Evolutionary conservation across 1,140 invertebrate genomes (phyloP).

Genomic region (Coelopa frigida): DNA sequence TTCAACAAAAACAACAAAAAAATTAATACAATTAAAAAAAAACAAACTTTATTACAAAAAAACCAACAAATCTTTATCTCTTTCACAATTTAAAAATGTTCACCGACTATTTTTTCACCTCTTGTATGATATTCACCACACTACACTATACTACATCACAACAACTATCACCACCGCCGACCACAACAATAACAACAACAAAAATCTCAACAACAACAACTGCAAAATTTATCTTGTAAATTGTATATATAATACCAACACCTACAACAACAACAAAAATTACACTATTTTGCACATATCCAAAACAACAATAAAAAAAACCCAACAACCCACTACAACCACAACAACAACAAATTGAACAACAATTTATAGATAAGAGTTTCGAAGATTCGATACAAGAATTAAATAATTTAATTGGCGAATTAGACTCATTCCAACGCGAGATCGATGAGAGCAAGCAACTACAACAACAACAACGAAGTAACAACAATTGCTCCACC

Average conservation of each 20-base stretch:
- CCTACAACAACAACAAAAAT: too few relatives aligned
- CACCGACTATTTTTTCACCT: too few relatives aligned
- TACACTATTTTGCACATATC: not conserved
- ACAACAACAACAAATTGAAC: slow-evolving; percentile 1
- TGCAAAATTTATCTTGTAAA: too few relatives aligned
- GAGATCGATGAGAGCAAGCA: slow-evolving; percentile 43
- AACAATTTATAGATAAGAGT: slow-evolving; percentile 35
- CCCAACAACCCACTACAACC: not conserved
- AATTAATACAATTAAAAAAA: too few relatives aligned
- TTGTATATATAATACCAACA: slow-evolving; percentile 17
- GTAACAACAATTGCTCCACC: slow-evolving; percentile 10
- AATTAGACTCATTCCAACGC: slow-evolving; percentile 45
- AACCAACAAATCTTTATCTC: too few relatives aligned
- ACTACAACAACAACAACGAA: slow-evolving; percentile 12
- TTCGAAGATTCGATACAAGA: slow-evolving; percentile 46
- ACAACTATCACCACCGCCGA: too few relatives aligned
- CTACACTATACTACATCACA: too few relatives aligned
- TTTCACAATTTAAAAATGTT: too few relatives aligned
- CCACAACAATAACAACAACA: too few relatives aligned
- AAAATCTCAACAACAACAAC: too few relatives aligned
- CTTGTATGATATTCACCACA: too few relatives aligned
- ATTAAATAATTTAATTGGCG: slow-evolving; percentile 46
- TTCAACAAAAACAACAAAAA: slow-evolving; percentile 18
- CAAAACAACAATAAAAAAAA: slow-evolving; percentile 2
- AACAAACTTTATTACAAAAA: too few relatives aligned